Conservation (phyloP, 2,888 invertebrate species). For the Melanchra persicariae region DNA sequence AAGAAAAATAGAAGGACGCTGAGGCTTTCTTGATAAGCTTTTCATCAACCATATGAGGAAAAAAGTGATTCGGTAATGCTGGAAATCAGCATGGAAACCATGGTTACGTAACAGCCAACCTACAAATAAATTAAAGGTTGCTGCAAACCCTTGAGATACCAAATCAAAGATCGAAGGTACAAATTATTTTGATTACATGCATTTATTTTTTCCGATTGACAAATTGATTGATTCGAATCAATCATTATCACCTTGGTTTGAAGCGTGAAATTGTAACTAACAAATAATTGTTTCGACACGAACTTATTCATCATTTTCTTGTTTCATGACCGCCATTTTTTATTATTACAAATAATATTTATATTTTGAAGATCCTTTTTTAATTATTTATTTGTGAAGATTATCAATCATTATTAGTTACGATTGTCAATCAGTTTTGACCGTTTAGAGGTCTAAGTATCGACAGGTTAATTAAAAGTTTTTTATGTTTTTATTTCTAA, state of each 20-base stretch:
- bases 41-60: too few species aligned
- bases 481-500: not conserved
- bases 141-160: constrained; percentile 45
- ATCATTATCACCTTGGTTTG: constrained; percentile 52
- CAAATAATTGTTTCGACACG: constrained; percentile 56
- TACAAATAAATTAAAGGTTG: constrained; percentile 28
- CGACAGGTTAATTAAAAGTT: constrained; percentile 18
- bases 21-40: too few species aligned
- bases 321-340: constrained; percentile 40
- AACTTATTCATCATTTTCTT: constrained; percentile 48
- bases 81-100: not conserved
- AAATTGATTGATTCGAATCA: constrained; percentile 57
- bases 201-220: constrained; percentile 51
- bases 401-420: constrained; percentile 65
- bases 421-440: constrained; percentile 63
- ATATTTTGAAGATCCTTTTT: constrained; percentile 33
- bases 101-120: not conserved
- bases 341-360: constrained; percentile 15
- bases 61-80: too few species aligned
- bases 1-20: too few species aligned
- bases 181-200: constrained; percentile 45
- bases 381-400: constrained; percentile 52
- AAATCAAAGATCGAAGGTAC: constrained; percentile 29
- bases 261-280: constrained; percentile 59
- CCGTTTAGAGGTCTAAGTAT: constrained; percentile 36